phyloP scores from a whole-genome alignment of 1,140 invertebrate genomes.

The Drosophila bocki region DNA sequence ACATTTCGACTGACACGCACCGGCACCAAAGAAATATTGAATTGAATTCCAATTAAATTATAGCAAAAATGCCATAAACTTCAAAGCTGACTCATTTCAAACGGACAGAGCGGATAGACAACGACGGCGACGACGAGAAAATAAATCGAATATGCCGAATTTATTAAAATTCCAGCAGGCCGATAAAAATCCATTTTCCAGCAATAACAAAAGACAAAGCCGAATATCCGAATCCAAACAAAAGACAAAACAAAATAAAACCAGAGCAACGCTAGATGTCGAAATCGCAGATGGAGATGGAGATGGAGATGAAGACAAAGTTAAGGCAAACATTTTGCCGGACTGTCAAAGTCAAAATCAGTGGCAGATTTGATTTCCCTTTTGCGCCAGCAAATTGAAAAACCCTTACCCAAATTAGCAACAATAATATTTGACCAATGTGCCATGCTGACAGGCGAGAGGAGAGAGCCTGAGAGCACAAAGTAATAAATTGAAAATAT shows the following conservation, averaged over 20 bases:
- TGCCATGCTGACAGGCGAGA: neutral
- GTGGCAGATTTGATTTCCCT: slow-evolving; percentile 49
- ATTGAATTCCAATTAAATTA: slow-evolving; percentile 46
- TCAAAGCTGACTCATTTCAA: slow-evolving; percentile 40
- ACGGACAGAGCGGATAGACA: neutral
- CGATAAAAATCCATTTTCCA: slow-evolving; percentile 44
- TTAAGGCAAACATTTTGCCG: slow-evolving; percentile 35
- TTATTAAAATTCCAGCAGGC: slow-evolving; percentile 39
- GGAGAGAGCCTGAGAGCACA: slow-evolving; percentile 3
- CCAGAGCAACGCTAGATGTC: slow-evolving; percentile 3
- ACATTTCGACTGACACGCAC: slow-evolving; percentile 34
- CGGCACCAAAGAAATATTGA: slow-evolving; percentile 24
- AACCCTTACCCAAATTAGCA: slow-evolving; percentile 62
- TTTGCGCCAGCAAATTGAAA: slow-evolving; percentile 51
- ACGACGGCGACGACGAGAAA: slow-evolving; percentile 1
- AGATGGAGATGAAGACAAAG: slow-evolving; percentile 15
- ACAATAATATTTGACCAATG: slow-evolving; percentile 54
- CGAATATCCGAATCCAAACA: slow-evolving; percentile 27
- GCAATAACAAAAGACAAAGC: slow-evolving; percentile 29
- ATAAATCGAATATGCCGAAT: slow-evolving; percentile 40
- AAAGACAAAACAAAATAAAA: slow-evolving; percentile 29
- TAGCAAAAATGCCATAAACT: slow-evolving; percentile 25
- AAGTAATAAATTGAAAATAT: slow-evolving; percentile 65
- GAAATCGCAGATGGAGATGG: slow-evolving; percentile 12
- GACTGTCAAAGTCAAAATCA: slow-evolving; percentile 46